phyloP scores from a whole-genome alignment of 1,140 invertebrate genomes.

The Steinernema feltiae region DNA sequence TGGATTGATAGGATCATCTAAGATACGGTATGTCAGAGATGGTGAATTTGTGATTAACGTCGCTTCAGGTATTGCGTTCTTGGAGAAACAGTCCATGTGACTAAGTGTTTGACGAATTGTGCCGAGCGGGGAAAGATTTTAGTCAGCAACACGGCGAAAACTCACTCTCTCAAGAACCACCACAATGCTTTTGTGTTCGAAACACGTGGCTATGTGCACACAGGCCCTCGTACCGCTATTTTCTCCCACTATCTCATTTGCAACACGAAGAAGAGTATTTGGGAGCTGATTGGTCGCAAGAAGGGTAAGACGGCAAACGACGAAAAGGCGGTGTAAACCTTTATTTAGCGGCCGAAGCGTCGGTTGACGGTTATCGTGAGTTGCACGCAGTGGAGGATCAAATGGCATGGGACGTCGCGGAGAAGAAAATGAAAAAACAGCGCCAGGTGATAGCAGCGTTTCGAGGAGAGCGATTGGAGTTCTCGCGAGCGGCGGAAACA shows the following conservation, averaged over 20 bases:
- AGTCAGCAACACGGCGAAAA: constrained; percentile 32
- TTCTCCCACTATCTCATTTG: constrained; percentile 27
- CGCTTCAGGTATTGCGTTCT: constrained; percentile 31
- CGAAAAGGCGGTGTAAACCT: not conserved
- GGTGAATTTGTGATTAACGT: constrained; percentile 1
- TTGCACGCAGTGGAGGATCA: constrained; percentile 28
- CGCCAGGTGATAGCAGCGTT: not conserved
- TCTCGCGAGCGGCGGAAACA: not conserved
- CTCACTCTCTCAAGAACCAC: constrained; percentile 3
- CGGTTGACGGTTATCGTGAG: constrained; percentile 36
- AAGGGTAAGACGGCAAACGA: constrained; percentile 21
- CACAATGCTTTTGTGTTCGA: constrained; percentile 26
- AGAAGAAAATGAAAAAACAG: not conserved
- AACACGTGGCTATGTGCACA: constrained; percentile 25
- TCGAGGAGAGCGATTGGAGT: not conserved
- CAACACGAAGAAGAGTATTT: constrained; percentile 30
- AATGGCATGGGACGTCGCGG: constrained; percentile 28
- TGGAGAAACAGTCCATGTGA: constrained; percentile 29
- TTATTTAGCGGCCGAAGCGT: constrained; percentile 23
- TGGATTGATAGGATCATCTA: constrained; percentile 32
- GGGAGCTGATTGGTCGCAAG: constrained; percentile 31
- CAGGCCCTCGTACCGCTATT: not conserved
- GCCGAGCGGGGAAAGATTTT: constrained; percentile 28
- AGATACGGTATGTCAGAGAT: constrained; percentile 25
- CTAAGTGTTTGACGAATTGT: constrained; percentile 17